Evolutionary conservation across 2,797 vertebrate species (phyloP).

Genomic region (Poeciliopsis presidionis): DNA sequence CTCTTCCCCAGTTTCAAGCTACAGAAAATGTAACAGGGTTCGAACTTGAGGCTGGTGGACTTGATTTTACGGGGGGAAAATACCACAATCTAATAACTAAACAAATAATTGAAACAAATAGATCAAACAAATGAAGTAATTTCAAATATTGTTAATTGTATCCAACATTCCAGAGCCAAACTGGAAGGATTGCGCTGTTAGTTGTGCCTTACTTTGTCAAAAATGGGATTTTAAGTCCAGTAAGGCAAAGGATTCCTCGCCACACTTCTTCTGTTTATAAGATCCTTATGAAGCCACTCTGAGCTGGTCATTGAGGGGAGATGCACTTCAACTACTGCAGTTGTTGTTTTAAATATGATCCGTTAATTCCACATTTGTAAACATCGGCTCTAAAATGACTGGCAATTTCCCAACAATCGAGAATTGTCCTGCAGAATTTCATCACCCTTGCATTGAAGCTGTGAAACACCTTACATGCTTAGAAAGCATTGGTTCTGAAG

Average conservation of each 20-base stretch:
- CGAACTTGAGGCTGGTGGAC: not conserved
- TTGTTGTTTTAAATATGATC: not conserved
- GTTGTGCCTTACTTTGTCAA: not conserved
- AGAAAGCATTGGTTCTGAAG: constrained; percentile 6
- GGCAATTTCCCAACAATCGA: not conserved
- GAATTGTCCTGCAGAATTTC: not conserved
- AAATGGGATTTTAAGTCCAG: not conserved
- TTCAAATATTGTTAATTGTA: not conserved
- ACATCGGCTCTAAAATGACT: not conserved
- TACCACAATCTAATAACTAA: not conserved
- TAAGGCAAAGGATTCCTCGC: not conserved
- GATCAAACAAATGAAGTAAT: not conserved
- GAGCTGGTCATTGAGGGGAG: not conserved
- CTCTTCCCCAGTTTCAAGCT: not conserved
- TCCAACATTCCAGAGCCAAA: not conserved
- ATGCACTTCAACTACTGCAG: not conserved
- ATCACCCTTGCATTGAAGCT: not conserved
- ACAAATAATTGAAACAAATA: not conserved
- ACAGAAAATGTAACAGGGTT: not conserved
- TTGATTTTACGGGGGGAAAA: not conserved
- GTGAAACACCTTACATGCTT: constrained; percentile 11
- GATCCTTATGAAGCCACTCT: not conserved
- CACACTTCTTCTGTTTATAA: not conserved
- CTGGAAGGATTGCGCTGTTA: not conserved
- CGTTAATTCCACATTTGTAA: not conserved